A percentile compares a stretch with the other conserved stretches of the same genome.
phyloP scores from a whole-genome alignment of 1,140 invertebrate genomes.

The Brachionus manjavacas region DNA sequence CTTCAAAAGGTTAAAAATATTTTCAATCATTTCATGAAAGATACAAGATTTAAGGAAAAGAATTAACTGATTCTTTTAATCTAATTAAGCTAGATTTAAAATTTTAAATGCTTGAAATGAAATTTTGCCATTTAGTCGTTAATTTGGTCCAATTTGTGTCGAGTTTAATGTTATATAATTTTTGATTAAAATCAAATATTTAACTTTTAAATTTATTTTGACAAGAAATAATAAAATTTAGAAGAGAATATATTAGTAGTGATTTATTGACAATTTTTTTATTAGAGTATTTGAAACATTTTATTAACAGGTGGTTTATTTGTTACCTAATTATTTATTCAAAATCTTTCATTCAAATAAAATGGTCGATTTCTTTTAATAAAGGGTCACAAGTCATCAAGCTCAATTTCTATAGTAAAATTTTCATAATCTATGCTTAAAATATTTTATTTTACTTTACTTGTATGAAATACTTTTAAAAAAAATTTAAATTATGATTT shows the following conservation, averaged over 20 bases:
- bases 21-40: too few species aligned
- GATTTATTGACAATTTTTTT: too few species aligned
- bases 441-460: neutral
- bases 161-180: neutral
- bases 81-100: neutral
- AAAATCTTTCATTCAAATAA: neutral
- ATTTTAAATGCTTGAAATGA: neutral
- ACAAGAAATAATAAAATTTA: too few species aligned
- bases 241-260: too few species aligned
- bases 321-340: neutral
- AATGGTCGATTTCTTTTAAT: neutral
- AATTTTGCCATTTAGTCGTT: neutral
- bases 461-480: neutral
- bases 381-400: neutral
- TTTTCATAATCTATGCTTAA: constrained; percentile 28
- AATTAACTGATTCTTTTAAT: too few species aligned
- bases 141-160: neutral
- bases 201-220: neutral
- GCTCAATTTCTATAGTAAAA: neutral
- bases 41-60: too few species aligned
- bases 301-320: neutral
- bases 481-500: neutral
- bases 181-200: neutral
- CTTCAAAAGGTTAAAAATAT: too few species aligned
- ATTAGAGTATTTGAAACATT: neutral